Conservation (phyloP, 2,113 vertebrate species). For the Chaenocephalus aceratus region DNA sequence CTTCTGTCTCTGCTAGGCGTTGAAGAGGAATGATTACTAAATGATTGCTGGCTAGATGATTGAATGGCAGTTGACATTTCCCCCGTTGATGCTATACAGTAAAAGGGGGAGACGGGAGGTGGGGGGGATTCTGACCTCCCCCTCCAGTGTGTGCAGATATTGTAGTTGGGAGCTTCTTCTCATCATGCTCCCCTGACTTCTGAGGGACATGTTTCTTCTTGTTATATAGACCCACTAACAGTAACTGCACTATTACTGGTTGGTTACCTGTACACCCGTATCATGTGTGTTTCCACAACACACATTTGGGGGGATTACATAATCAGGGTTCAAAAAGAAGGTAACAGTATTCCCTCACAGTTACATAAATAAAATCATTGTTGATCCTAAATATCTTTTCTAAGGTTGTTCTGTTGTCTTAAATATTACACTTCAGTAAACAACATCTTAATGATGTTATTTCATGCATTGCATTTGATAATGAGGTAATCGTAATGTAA, state of each 20-base stretch:
- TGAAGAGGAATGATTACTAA: constrained; percentile 72
- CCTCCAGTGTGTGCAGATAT: constrained; percentile 30
- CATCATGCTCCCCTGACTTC: constrained; percentile 17
- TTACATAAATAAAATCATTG: too few relatives aligned
- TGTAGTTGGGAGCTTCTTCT: constrained; percentile 26
- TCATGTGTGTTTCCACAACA: background rate
- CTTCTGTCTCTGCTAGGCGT: constrained; percentile 35
- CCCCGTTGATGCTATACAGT: constrained; percentile 50
- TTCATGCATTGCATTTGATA: too few relatives aligned
- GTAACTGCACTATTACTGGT: background rate
- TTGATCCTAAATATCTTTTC: too few relatives aligned
- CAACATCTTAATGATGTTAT: too few relatives aligned
- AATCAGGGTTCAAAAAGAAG: too few relatives aligned
- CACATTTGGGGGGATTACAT: too few relatives aligned
- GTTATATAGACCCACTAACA: constrained; percentile 1
- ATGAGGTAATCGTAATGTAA: too few relatives aligned
- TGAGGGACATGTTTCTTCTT: constrained; percentile 5
- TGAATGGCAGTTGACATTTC: constrained; percentile 73
- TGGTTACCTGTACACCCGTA: background rate
- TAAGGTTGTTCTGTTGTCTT: too few relatives aligned
- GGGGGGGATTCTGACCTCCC: constrained; percentile 41
- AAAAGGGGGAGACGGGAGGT: background rate
- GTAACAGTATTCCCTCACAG: too few relatives aligned
- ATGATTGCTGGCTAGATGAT: constrained; percentile 70
- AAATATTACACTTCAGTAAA: too few relatives aligned